Evolutionary conservation across 2,113 vertebrate genomes (phyloP).

Genomic region (Mandrillus leucophaeus): DNA sequence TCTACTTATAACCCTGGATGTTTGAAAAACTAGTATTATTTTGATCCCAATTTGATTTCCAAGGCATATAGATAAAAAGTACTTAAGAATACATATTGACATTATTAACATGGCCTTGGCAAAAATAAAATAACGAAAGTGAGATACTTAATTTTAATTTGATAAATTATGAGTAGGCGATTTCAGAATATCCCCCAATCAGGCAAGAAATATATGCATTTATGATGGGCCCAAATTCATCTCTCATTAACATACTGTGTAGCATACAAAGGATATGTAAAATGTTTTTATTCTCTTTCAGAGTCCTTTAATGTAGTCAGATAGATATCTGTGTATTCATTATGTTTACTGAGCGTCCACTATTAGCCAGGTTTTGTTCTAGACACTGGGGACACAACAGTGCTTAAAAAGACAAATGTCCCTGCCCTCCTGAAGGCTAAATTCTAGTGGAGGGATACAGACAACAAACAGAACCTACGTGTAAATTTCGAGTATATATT

Average conservation of each 20-base stretch:
- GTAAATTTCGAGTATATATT: neutral
- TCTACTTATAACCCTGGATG: neutral
- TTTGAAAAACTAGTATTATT: neutral
- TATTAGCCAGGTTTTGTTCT: neutral
- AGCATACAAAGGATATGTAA: neutral
- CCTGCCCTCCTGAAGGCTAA: neutral
- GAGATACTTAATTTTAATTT: neutral
- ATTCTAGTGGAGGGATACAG: neutral
- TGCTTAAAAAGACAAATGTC: neutral
- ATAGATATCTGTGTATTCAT: neutral
- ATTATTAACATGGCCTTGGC: neutral
- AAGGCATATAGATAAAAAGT: neutral
- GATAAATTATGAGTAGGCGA: neutral
- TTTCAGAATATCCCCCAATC: neutral
- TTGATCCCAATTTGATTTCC: neutral
- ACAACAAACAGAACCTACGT: neutral
- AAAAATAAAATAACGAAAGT: neutral
- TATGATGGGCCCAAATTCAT: neutral
- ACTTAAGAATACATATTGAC: neutral
- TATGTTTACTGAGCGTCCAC: neutral
- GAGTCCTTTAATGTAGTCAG: neutral
- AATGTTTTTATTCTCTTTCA: neutral
- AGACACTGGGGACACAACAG: neutral
- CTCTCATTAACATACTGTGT: neutral
- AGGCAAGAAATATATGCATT: neutral